Percentiles rank a stretch among this genome's conserved stretches.
Conservation (phyloP, 2,888 invertebrate species). For the Miltochrista miniata region DNA sequence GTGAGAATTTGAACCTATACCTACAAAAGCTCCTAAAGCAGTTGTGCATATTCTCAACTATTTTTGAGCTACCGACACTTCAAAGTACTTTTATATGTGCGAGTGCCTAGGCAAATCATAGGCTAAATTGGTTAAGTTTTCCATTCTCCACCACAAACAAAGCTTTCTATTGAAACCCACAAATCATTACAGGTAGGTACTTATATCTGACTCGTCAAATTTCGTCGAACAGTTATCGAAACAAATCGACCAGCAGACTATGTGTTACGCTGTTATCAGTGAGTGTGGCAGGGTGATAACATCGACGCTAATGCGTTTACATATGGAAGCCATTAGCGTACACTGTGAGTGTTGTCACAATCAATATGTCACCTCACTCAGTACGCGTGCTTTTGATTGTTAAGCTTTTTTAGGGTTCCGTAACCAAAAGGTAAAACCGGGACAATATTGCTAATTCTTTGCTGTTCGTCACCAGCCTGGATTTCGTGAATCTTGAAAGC, state of each 20-base stretch:
- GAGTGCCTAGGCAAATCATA: no score
- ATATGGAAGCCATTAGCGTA: conserved; percentile 45
- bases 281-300: conserved; percentile 37
- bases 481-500: no score
- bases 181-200: background rate
- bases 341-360: conserved; percentile 19
- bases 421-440: no score
- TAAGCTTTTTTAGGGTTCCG: background rate
- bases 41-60: no score
- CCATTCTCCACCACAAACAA: no score
- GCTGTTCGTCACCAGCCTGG: no score
- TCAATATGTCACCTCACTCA: conserved; percentile 12
- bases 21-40: no score
- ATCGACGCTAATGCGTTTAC: conserved; percentile 58
- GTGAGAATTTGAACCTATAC: no score
- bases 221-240: background rate
- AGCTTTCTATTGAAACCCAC: background rate
- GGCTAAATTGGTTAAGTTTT: no score
- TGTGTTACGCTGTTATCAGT: conserved; percentile 34
- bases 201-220: no score
- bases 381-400: background rate
- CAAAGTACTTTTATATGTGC: no score
- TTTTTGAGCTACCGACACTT: no score
- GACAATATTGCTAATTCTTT: background rate
- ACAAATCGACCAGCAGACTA: background rate